Conservation (phyloP, 2,888 invertebrate genomes). For the Tuberolachnus salignus region DNA sequence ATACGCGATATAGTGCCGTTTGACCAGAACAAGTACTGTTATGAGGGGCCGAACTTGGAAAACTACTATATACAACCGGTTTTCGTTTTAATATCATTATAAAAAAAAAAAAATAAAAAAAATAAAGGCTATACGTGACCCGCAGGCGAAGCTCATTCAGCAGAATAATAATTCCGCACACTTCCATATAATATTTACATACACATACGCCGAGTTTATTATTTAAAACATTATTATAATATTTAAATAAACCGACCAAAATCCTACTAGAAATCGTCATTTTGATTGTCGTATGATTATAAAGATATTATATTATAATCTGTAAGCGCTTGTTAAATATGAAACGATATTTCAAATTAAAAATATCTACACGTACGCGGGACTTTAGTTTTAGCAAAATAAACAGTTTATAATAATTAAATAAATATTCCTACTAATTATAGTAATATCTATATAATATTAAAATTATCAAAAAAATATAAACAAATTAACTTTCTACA, state of each 20-base stretch:
- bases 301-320: not conserved
- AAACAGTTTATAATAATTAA: too few species aligned
- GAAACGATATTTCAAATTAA: not conserved
- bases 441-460: too few species aligned
- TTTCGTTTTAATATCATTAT: slow-evolving; percentile 45
- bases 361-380: not conserved
- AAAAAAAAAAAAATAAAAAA: slow-evolving; percentile 23
- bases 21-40: slow-evolving; percentile 55
- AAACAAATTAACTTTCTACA: too few species aligned
- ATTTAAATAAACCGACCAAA: too few species aligned
- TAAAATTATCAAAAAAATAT: too few species aligned
- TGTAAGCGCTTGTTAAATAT: not conserved
- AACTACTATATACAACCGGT: slow-evolving; percentile 52
- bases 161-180: slow-evolving; percentile 51
- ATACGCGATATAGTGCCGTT: slow-evolving; percentile 40
- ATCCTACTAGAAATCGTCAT: too few species aligned
- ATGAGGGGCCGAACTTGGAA: slow-evolving; percentile 50
- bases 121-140: slow-evolving; percentile 30
- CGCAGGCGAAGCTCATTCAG: slow-evolving; percentile 38
- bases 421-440: too few species aligned
- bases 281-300: not conserved
- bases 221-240: slow-evolving; percentile 4
- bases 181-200: slow-evolving; percentile 37
- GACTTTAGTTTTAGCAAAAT: too few species aligned
- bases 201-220: not conserved